A percentile compares a stretch with the other conserved stretches of the same genome.
phyloP scores from a whole-genome alignment of 2,888 invertebrate genomes.

The Heliconius ismenius region DNA sequence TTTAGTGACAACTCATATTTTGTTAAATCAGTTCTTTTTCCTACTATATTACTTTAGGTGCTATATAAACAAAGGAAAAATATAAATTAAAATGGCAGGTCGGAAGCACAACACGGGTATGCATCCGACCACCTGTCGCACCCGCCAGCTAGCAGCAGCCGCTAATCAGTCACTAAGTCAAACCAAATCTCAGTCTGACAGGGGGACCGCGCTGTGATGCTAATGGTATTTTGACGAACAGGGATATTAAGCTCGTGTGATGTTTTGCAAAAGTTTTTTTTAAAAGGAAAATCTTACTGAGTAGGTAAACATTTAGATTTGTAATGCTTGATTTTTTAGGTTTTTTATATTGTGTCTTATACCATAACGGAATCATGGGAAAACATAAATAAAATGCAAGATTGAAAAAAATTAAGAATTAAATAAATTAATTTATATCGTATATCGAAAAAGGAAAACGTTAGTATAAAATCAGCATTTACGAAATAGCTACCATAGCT shows the following conservation, averaged over 20 bases:
- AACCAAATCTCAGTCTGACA: slow-evolving; percentile 71
- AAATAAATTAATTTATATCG: slow-evolving; percentile 67
- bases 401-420: slow-evolving; percentile 41
- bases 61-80: neutral
- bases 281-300: neutral
- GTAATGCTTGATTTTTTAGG: neutral
- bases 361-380: neutral
- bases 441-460: slow-evolving; percentile 66
- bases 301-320: neutral
- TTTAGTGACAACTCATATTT: slow-evolving; percentile 50
- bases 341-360: neutral
- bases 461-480: slow-evolving; percentile 73
- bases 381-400: slow-evolving; percentile 59
- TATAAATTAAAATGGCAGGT: slow-evolving; percentile 51
- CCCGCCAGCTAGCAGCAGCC: slow-evolving; percentile 69
- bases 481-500: slow-evolving; percentile 59
- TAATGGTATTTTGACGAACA: slow-evolving; percentile 76
- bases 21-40: neutral
- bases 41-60: neutral
- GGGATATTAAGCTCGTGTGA: slow-evolving; percentile 58
- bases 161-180: slow-evolving; percentile 81
- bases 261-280: slow-evolving; percentile 34
- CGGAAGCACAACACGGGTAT: slow-evolving; percentile 64
- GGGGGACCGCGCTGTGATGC: slow-evolving; percentile 50
- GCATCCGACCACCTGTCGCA: slow-evolving; percentile 78